Percentiles rank a stretch among this genome's conserved stretches.
Conservation (phyloP, 2,113 vertebrate species). For the Junco hyemalis region DNA sequence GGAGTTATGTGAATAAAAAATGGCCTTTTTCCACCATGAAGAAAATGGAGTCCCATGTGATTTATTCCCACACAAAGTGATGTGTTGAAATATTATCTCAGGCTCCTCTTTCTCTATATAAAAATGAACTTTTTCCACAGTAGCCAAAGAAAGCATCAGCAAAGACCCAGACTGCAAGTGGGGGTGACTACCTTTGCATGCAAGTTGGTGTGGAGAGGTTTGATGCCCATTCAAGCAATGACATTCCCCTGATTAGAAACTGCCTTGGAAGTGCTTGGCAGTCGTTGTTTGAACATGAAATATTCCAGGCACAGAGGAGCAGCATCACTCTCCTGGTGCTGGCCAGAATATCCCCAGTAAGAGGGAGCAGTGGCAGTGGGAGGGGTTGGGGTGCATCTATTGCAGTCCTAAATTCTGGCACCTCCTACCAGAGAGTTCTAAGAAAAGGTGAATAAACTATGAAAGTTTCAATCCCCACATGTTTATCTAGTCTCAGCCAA, state of each 20-base stretch:
- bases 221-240: background rate
- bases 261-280: background rate
- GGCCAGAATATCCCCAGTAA: background rate
- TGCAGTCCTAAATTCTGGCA: background rate
- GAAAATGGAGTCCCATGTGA: background rate
- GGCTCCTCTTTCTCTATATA: background rate
- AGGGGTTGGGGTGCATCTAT: background rate
- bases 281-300: background rate
- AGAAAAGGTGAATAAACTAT: background rate
- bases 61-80: background rate
- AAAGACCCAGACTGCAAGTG: background rate
- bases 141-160: background rate
- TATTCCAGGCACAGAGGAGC: background rate
- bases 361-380: background rate
- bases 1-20: background rate
- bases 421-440: background rate
- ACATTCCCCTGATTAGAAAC: background rate
- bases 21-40: background rate
- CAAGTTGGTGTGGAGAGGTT: background rate
- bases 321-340: background rate
- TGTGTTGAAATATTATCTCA: background rate
- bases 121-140: background rate
- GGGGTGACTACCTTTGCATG: background rate
- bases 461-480: background rate
- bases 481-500: background rate